Evolutionary conservation across 2,888 invertebrate genomes (phyloP).

Genomic region (Drosophila multiciliata): DNA sequence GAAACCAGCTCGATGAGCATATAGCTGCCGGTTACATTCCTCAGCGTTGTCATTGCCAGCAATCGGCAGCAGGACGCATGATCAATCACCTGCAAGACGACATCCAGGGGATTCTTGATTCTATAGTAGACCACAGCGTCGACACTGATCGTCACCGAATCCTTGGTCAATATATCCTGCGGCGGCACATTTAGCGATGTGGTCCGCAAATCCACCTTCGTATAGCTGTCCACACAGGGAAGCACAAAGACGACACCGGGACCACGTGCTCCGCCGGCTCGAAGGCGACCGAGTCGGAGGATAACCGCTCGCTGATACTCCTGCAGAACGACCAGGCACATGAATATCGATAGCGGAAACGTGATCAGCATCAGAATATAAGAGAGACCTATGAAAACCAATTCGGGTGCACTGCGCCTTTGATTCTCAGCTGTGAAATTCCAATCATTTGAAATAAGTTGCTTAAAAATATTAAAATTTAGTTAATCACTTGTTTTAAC

Average conservation of each 20-base stretch:
- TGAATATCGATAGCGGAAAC: conserved; percentile 76
- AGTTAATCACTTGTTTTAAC: conserved; percentile 50
- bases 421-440: conserved; percentile 46
- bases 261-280: conserved; percentile 86
- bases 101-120: conserved; percentile 90
- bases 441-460: background rate
- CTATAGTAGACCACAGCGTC: conserved; percentile 94
- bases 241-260: conserved; percentile 87
- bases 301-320: conserved; percentile 88
- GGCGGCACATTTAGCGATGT: conserved; percentile 88
- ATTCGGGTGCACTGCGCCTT: conserved; percentile 42
- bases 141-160: conserved; percentile 96
- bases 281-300: conserved; percentile 86
- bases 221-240: conserved; percentile 87
- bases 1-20: conserved; percentile 95
- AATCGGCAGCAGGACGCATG: conserved; percentile 89
- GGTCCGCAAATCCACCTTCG: conserved; percentile 87
- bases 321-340: conserved; percentile 85
- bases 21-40: conserved; percentile 95
- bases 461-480: background rate
- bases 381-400: conserved; percentile 60
- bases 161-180: conserved; percentile 91
- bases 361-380: conserved; percentile 64
- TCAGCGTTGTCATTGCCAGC: conserved; percentile 92
- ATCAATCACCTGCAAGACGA: conserved; percentile 88